Base-by-base conservation (phyloP, 2,797 vertebrate species). In the Hirundo rustica region DNA sequence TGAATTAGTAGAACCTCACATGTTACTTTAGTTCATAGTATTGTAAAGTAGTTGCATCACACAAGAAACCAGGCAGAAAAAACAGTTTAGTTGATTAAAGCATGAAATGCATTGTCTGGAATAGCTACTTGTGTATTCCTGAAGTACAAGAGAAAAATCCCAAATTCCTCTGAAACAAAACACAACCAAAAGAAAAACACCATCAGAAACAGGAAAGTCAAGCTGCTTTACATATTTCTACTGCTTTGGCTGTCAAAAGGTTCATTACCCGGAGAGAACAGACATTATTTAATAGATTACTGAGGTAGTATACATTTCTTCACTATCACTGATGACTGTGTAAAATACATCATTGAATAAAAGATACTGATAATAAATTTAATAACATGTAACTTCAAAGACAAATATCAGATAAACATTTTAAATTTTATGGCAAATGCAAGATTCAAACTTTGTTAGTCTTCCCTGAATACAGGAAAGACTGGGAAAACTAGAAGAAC, bases 111-210 rank as follows among this genome's bases (percentile, higher is more conserved):
- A 88, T 29, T 54, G 32, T 29, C 88, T 53, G 75, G 82, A 91
- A 96, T 79, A 90, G 83, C 71, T 97, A 97, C 97, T 96, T 93
- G 51, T 93, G 47, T 84, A 36, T 92, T 93, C 97, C 66, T 91
- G 93, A 92, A 85, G 95, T 58, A 87, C 85, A 97, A 93, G 78
- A 83, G 96, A 85, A 97, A 97, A 94, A 96, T 96, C 88, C 96
- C 91, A 58, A 95, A 93, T 51, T 94, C 53, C 76, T 90, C 96
- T 96, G 95, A 73, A 97, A 96, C 36, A 81, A 94, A 95, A 94
- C 82, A 96, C 65, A 95, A 68, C 32, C 74, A 60, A 48, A 88
- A 82, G 61, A 78, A 67, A 91, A 16, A 91, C 5, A 86, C 10
- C 40, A 77, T 92, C 57, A 96, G 88, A 81, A 87, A 94, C 15